phyloP scores from a whole-genome alignment of 2,113 vertebrate species.

The Myocastor coypus region DNA sequence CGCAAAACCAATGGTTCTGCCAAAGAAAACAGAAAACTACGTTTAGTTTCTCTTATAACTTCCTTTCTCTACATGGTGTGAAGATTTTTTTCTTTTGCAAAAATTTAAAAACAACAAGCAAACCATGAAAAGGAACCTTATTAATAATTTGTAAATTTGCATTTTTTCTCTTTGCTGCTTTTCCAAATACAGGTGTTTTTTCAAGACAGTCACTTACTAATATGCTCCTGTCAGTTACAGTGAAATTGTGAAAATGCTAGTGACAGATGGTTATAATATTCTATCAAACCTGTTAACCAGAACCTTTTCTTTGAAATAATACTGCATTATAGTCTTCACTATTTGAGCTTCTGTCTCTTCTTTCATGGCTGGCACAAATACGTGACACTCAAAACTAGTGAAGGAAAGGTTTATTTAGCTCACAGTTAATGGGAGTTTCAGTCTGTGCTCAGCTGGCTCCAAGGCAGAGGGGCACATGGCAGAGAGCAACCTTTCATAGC shows the following conservation, averaged over 20 bases:
- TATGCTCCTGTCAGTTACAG: slow-evolving; percentile 1
- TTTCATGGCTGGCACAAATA: too few species aligned
- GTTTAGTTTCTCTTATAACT: background rate
- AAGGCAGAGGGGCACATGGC: too few species aligned
- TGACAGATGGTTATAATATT: background rate
- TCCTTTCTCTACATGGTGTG: background rate
- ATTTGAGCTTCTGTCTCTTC: background rate
- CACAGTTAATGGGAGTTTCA: too few species aligned
- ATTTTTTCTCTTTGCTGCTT: slow-evolving; percentile 12
- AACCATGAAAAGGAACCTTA: background rate
- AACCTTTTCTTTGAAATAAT: slow-evolving; percentile 22
- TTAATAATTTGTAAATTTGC: background rate
- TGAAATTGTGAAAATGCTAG: background rate
- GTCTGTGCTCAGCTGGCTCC: too few species aligned
- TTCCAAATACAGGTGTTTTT: background rate
- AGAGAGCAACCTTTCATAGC: too few species aligned
- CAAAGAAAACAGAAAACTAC: background rate
- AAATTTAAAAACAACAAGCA: background rate
- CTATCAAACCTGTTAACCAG: background rate
- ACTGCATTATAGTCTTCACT: background rate
- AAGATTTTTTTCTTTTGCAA: background rate
- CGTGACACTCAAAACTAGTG: too few species aligned
- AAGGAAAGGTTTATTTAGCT: too few species aligned
- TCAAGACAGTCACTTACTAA: background rate
- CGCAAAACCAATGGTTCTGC: background rate